Evolutionary conservation across 2,888 invertebrate genomes (phyloP).

Genomic region (Leptopterna dolabrata): DNA sequence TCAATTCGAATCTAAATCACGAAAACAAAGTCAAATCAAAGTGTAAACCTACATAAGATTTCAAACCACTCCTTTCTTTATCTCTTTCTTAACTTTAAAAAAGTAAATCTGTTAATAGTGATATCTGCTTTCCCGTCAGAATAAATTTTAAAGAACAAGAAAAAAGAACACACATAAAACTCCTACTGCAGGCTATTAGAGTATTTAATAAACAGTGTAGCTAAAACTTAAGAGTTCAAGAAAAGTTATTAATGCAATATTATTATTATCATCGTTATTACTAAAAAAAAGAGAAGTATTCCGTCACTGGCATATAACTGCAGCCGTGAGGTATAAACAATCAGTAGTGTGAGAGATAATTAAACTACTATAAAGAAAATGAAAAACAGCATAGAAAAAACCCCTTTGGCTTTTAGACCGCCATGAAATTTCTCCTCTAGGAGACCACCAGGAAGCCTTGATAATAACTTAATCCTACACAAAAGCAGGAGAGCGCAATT

Average conservation of each 20-base stretch:
- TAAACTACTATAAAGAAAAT: slow-evolving; percentile 39
- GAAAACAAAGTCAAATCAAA: not conserved
- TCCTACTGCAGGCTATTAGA: slow-evolving; percentile 52
- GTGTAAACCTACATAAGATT: slow-evolving; percentile 50
- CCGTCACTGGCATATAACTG: slow-evolving; percentile 55
- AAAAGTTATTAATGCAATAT: slow-evolving; percentile 59
- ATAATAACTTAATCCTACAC: not conserved
- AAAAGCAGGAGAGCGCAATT: slow-evolving; percentile 6
- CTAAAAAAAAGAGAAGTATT: slow-evolving; percentile 43
- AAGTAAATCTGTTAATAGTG: slow-evolving; percentile 56
- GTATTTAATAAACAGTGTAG: slow-evolving; percentile 55
- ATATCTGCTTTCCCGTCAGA: slow-evolving; percentile 58
- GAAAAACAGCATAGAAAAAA: slow-evolving; percentile 52
- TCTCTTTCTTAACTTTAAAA: slow-evolving; percentile 46
- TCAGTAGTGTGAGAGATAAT: slow-evolving; percentile 58
- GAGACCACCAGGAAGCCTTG: slow-evolving; percentile 59
- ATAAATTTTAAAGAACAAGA: slow-evolving; percentile 21
- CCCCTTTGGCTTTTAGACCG: slow-evolving; percentile 60
- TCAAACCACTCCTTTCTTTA: slow-evolving; percentile 53
- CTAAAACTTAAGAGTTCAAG: slow-evolving; percentile 57
- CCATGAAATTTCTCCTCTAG: slow-evolving; percentile 43
- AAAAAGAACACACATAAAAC: slow-evolving; percentile 25
- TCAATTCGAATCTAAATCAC: not conserved
- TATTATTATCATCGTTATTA: slow-evolving; percentile 57
- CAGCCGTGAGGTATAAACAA: slow-evolving; percentile 58